Evolutionary conservation across 1,140 invertebrate genomes (phyloP).

Genomic region (Magallana ariakensis): DNA sequence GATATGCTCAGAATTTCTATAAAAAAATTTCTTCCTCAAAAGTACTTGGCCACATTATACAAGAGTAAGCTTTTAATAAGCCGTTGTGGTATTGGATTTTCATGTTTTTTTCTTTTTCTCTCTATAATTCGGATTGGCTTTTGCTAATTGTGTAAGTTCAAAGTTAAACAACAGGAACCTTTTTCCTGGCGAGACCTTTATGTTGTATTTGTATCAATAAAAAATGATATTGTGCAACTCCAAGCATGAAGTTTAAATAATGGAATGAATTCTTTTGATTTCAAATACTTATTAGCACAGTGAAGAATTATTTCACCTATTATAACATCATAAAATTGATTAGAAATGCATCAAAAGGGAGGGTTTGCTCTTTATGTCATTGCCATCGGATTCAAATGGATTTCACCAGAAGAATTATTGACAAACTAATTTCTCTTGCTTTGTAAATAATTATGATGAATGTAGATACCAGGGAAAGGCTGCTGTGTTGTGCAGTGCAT

Average conservation of each 20-base stretch:
- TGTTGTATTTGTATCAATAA: slow-evolving; percentile 22
- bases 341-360: slow-evolving; percentile 23
- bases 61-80: slow-evolving; percentile 20
- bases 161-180: neutral
- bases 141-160: slow-evolving; percentile 29
- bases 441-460: slow-evolving; percentile 44
- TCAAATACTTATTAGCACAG: slow-evolving; percentile 18
- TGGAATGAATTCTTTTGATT: slow-evolving; percentile 26
- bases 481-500: slow-evolving; percentile 28
- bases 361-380: slow-evolving; percentile 10
- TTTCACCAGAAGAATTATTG: slow-evolving; percentile 36
- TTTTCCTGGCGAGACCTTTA: slow-evolving; percentile 9
- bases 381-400: slow-evolving; percentile 23
- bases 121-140: slow-evolving; percentile 28
- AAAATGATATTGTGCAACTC: slow-evolving; percentile 15
- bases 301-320: slow-evolving; percentile 26
- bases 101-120: neutral
- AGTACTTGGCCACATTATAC: slow-evolving; percentile 5
- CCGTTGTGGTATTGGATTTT: slow-evolving; percentile 6
- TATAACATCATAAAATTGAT: slow-evolving; percentile 34
- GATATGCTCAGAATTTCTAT: neutral
- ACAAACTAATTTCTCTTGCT: slow-evolving; percentile 27
- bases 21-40: neutral
- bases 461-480: slow-evolving; percentile 24
- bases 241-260: slow-evolving; percentile 10